Conservation (phyloP, 1,140 invertebrate genomes). For the Hetaerina americana region DNA sequence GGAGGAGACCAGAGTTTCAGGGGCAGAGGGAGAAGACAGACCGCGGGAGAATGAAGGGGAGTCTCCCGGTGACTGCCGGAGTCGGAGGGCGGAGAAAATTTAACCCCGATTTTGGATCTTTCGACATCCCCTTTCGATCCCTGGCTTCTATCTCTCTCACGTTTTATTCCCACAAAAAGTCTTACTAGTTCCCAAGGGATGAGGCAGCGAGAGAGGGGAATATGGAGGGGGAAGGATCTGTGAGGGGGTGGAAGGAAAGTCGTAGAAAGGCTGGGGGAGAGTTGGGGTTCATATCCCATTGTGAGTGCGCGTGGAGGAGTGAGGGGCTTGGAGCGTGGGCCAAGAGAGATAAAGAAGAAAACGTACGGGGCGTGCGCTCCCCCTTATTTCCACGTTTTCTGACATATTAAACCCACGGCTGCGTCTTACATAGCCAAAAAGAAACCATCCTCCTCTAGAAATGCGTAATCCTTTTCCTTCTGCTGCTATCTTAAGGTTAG, state of each 20-base stretch:
- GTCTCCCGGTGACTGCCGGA: no score
- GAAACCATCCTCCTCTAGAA: not conserved
- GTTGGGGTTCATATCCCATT: no score
- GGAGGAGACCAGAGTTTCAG: not conserved
- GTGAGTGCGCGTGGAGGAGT: not conserved
- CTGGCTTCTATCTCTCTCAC: not conserved
- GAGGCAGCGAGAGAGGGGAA: no score
- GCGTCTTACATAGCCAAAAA: not conserved
- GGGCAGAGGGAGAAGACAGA: not conserved
- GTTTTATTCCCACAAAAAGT: not conserved
- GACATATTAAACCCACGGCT: not conserved
- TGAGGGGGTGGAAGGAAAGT: not conserved
- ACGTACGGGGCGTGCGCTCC: not conserved
- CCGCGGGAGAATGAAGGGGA: no score
- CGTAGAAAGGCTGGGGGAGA: not conserved
- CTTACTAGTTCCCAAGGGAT: no score
- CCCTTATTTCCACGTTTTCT: not conserved
- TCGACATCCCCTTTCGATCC: not conserved
- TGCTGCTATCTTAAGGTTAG: no score
- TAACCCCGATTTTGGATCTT: not conserved
- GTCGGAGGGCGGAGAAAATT: no score
- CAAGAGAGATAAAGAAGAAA: not conserved
- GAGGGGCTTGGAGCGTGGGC: no score
- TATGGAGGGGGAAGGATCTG: no score
- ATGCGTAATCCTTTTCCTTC: not conserved